A percentile compares a stretch with the other conserved stretches of the same genome.
phyloP scores from a whole-genome alignment of 2,888 invertebrate genomes.

The Drosophila phalerata region DNA sequence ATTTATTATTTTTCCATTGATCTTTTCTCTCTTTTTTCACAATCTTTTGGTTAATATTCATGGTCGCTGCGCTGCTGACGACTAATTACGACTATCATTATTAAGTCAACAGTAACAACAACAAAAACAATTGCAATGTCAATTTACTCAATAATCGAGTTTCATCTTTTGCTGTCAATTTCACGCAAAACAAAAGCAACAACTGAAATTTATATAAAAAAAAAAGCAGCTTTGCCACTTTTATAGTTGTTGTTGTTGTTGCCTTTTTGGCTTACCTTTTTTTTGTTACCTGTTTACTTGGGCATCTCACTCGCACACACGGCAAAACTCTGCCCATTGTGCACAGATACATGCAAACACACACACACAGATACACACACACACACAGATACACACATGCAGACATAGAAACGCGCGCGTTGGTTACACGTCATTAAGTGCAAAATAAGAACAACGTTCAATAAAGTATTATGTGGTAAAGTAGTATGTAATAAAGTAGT shows the following conservation, averaged over 20 bases:
- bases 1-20: constrained; percentile 45
- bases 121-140: constrained; percentile 40
- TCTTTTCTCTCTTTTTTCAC: constrained; percentile 37
- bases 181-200: constrained; percentile 61
- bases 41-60: constrained; percentile 60
- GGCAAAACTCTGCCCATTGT: constrained; percentile 41
- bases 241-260: constrained; percentile 26
- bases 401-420: constrained; percentile 55
- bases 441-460: constrained; percentile 71
- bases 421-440: constrained; percentile 78
- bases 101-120: constrained; percentile 29
- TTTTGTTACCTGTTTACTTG: constrained; percentile 63
- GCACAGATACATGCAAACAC: constrained; percentile 22
- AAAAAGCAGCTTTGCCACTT: constrained; percentile 69
- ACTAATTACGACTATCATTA: constrained; percentile 65
- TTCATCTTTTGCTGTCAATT: constrained; percentile 53
- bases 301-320: constrained; percentile 61
- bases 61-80: constrained; percentile 64
- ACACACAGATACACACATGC: constrained; percentile 19
- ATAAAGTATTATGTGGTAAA: constrained; percentile 39
- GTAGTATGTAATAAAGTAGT: constrained; percentile 35
- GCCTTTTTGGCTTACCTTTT: constrained; percentile 66
- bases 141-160: constrained; percentile 56
- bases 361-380: constrained; percentile 9
- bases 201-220: no score